Evolutionary conservation across 2,888 invertebrate species (phyloP).

Genomic region (Lepidochitona cinerea): DNA sequence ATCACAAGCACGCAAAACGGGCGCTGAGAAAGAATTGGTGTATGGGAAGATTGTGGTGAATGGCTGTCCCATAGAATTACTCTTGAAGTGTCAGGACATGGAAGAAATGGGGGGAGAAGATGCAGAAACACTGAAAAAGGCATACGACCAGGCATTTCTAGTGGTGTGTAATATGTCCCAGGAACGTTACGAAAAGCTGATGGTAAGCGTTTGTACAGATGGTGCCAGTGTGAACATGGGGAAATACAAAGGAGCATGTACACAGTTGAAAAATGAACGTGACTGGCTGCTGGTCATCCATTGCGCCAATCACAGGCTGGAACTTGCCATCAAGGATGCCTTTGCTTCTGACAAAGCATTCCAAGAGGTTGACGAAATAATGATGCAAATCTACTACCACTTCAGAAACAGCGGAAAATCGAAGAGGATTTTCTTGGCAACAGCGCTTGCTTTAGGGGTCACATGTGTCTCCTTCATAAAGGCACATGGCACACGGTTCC

Average conservation of each 20-base stretch:
- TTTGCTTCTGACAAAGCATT: not conserved
- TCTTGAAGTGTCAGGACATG: constrained; percentile 4
- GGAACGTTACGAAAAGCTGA: not conserved
- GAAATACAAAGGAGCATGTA: not conserved
- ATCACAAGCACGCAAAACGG: not conserved
- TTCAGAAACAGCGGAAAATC: not conserved
- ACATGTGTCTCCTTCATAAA: not conserved
- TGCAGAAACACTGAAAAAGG: not conserved
- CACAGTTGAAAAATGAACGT: not conserved
- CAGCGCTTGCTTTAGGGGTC: not conserved
- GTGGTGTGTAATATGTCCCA: not conserved
- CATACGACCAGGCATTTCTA: not conserved
- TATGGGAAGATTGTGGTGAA: not conserved
- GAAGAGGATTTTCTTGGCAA: not conserved
- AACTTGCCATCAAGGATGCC: constrained; percentile 1
- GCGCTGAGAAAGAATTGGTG: not conserved
- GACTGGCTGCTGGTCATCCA: not conserved
- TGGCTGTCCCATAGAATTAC: not conserved
- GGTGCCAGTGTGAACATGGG: constrained; percentile 1
- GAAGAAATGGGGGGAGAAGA: not conserved
- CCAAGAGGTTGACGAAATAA: not conserved
- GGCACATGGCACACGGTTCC: not conserved
- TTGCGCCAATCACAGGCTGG: not conserved
- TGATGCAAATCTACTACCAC: not conserved
- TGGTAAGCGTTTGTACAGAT: constrained; percentile 1